phyloP scores from a whole-genome alignment of 2,888 invertebrate genomes.

The Macrophya alboannulata region DNA sequence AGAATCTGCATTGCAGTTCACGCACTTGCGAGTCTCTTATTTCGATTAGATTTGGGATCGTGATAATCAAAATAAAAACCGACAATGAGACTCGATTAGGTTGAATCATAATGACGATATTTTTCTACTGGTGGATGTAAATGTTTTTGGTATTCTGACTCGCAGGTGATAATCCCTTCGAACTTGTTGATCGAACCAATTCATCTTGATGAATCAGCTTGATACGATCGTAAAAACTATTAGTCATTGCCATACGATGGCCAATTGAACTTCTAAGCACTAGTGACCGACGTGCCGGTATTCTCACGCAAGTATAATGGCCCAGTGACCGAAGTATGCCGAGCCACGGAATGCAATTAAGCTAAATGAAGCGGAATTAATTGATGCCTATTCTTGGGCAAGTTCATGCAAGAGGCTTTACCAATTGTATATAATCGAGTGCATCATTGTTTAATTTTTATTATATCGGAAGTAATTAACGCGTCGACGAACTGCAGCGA shows the following conservation, averaged over 20 bases:
- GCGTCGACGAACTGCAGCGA: neutral
- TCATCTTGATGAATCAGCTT: slow-evolving; percentile 46
- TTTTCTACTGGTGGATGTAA: neutral
- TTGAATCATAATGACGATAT: slow-evolving; percentile 11
- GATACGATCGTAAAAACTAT: slow-evolving; percentile 26
- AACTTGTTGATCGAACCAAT: slow-evolving; percentile 44
- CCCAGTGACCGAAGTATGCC: slow-evolving; percentile 45
- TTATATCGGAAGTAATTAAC: slow-evolving; percentile 27
- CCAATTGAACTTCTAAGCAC: slow-evolving; percentile 35
- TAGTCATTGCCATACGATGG: slow-evolving; percentile 50
- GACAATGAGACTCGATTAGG: neutral
- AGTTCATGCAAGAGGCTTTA: neutral
- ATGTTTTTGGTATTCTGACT: neutral
- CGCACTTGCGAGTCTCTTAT: neutral
- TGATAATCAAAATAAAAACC: neutral
- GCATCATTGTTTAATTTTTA: slow-evolving; percentile 19
- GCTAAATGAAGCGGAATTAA: slow-evolving; percentile 47
- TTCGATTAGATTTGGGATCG: neutral
- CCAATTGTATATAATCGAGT: slow-evolving; percentile 35
- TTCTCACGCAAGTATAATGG: slow-evolving; percentile 47
- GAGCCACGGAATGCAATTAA: slow-evolving; percentile 43
- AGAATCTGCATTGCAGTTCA: neutral
- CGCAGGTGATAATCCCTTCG: neutral
- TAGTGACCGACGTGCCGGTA: slow-evolving; percentile 17
- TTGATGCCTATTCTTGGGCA: slow-evolving; percentile 48